phyloP scores from a whole-genome alignment of 2,113 vertebrate species.

The Sander lucioperca region DNA sequence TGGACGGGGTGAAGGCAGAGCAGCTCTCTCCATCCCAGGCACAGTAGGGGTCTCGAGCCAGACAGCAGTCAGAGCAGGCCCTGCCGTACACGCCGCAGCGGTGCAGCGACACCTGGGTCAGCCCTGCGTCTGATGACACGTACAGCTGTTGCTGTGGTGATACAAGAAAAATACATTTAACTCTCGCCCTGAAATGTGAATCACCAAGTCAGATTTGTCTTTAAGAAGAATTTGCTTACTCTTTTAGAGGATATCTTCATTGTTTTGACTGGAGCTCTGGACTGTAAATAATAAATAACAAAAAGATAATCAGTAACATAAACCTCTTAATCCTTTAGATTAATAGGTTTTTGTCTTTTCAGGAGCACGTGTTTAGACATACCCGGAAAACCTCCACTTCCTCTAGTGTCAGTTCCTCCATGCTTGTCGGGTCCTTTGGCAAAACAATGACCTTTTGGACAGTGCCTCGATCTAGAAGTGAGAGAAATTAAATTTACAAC shows the following conservation, averaged over 20 bases:
- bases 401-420: conserved; percentile 88
- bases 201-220: neutral
- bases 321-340: neutral
- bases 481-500: neutral
- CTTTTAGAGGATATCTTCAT: conserved; percentile 90
- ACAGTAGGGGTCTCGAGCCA: conserved; percentile 90
- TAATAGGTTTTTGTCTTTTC: neutral
- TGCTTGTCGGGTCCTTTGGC: conserved; percentile 84
- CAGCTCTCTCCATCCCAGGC: conserved; percentile 90
- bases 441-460: conserved; percentile 90
- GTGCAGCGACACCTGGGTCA: conserved; percentile 90
- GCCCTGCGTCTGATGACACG: conserved; percentile 87
- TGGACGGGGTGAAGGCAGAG: conserved; percentile 86
- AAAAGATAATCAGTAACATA: neutral
- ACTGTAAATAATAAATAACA: conserved; percentile 68
- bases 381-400: conserved; percentile 90
- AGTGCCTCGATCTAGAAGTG: conserved; percentile 84
- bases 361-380: conserved; percentile 32
- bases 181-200: neutral
- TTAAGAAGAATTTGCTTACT: conserved; percentile 67
- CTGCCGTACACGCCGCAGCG: conserved; percentile 87
- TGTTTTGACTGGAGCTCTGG: conserved; percentile 85
- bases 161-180: conserved; percentile 27
- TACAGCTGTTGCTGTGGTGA: conserved; percentile 89
- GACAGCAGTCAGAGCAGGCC: conserved; percentile 90